phyloP scores from a whole-genome alignment of 2,888 invertebrate genomes.

The Galerucella nymphaeae region DNA sequence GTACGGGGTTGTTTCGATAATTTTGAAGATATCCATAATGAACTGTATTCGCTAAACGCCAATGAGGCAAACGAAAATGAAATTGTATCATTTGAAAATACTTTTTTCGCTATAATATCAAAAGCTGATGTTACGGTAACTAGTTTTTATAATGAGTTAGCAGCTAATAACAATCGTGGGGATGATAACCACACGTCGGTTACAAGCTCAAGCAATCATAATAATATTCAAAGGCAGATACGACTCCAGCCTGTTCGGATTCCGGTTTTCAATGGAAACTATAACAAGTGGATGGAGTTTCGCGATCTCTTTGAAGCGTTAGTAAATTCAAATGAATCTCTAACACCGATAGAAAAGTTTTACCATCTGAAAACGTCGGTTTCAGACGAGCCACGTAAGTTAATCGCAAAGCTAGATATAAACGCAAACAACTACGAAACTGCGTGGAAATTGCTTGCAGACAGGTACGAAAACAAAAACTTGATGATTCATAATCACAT shows the following conservation, averaged over 20 bases:
- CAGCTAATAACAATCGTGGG: too few species aligned
- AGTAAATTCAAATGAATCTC: slow-evolving; percentile 5
- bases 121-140: too few species aligned
- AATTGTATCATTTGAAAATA: too few species aligned
- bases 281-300: slow-evolving; percentile 34
- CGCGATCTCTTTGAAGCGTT: slow-evolving; percentile 28
- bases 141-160: too few species aligned
- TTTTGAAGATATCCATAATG: too few species aligned
- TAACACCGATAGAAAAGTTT: slow-evolving; percentile 21
- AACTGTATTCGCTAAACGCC: too few species aligned
- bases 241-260: background rate
- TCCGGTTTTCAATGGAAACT: slow-evolving; percentile 6
- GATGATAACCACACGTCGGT: background rate
- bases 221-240: background rate
- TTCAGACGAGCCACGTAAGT: slow-evolving; percentile 9
- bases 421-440: slow-evolving; percentile 19
- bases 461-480: slow-evolving; percentile 26
- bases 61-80: too few species aligned
- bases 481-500: slow-evolving; percentile 34
- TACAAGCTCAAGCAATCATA: background rate
- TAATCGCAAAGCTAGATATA: slow-evolving; percentile 19
- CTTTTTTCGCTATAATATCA: too few species aligned
- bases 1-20: too few species aligned
- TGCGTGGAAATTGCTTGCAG: slow-evolving; percentile 21
- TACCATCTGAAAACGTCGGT: slow-evolving; percentile 24